Percentiles rank a stretch among this genome's conserved stretches.
These are phyloP conservation scores for Hipparchia sbordonii DNA, from an alignment of 2,888 invertebrate species.

Conservation along the genomic window DNA sequence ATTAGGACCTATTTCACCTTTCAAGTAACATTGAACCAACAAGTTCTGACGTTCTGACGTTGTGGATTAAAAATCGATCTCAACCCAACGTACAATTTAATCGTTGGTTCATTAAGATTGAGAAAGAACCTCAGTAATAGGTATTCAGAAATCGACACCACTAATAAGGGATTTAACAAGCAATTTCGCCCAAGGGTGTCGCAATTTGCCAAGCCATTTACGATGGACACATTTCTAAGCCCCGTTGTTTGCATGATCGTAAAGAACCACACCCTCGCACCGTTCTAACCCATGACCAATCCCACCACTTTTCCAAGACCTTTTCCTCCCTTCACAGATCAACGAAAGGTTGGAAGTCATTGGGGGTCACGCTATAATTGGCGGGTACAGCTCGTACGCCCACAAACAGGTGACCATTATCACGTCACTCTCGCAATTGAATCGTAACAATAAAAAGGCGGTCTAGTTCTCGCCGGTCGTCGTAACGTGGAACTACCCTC, in stretches of 20 bases:
- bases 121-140: background rate
- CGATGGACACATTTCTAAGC: slow-evolving; percentile 60
- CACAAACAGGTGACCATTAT: slow-evolving; percentile 68
- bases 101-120: too few relatives aligned
- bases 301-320: slow-evolving; percentile 39
- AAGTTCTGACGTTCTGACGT: too few relatives aligned
- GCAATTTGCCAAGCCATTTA: slow-evolving; percentile 75
- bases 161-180: slow-evolving; percentile 67
- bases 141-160: background rate
- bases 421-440: slow-evolving; percentile 68
- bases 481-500: slow-evolving; percentile 55
- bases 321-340: slow-evolving; percentile 33
- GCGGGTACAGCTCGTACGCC: slow-evolving; percentile 51
- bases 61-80: too few relatives aligned
- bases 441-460: slow-evolving; percentile 64
- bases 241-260: slow-evolving; percentile 74
- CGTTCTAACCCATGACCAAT: slow-evolving; percentile 55
- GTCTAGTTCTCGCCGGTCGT: slow-evolving; percentile 61
- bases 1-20: too few relatives aligned
- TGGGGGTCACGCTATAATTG: slow-evolving; percentile 50
- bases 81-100: too few relatives aligned
- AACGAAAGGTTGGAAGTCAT: slow-evolving; percentile 9
- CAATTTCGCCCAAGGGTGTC: slow-evolving; percentile 64
- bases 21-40: too few relatives aligned
- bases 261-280: slow-evolving; percentile 71